These are phyloP conservation scores for Limnephilus marmoratus DNA, from an alignment of 2,888 invertebrate species.

Conservation along the genomic window DNA sequence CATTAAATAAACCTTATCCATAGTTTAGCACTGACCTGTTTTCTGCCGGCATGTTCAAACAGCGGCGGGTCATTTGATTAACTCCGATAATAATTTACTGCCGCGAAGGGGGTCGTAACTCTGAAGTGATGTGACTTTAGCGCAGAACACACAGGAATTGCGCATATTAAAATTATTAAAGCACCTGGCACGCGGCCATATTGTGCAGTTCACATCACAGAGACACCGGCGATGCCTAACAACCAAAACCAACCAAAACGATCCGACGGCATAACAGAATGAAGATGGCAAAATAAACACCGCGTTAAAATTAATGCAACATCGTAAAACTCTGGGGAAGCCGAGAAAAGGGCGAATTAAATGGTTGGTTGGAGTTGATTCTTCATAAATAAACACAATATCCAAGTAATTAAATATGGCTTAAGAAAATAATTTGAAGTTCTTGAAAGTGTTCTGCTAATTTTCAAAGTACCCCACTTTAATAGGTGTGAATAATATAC, in stretches of 20 bases:
- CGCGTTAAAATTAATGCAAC: not conserved
- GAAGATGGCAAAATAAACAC: conserved; percentile 24
- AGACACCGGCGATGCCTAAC: not conserved
- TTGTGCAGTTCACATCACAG: not conserved
- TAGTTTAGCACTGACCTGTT: conserved; percentile 6
- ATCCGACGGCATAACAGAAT: not conserved
- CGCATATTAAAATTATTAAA: conserved; percentile 30
- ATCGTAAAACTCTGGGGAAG: not conserved
- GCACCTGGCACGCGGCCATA: conserved; percentile 24
- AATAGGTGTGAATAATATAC: not conserved
- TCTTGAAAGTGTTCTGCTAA: not conserved
- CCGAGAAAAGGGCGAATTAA: not conserved
- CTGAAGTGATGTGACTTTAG: conserved; percentile 32
- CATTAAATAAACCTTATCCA: not conserved
- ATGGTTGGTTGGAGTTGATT: not conserved
- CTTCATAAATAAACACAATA: conserved; percentile 22
- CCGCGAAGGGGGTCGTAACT: conserved; percentile 25
- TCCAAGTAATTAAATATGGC: not conserved
- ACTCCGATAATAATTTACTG: conserved; percentile 32
- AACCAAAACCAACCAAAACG: not conserved
- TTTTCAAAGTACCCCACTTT: not conserved
- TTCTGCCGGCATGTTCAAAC: conserved; percentile 23
- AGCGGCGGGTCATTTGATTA: conserved; percentile 19
- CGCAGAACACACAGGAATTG: conserved; percentile 12
- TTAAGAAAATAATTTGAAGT: not conserved